These are phyloP conservation scores for Lycocorax pyrrhopterus DNA, from an alignment of 2,113 vertebrate genomes.

Conservation along the genomic window DNA sequence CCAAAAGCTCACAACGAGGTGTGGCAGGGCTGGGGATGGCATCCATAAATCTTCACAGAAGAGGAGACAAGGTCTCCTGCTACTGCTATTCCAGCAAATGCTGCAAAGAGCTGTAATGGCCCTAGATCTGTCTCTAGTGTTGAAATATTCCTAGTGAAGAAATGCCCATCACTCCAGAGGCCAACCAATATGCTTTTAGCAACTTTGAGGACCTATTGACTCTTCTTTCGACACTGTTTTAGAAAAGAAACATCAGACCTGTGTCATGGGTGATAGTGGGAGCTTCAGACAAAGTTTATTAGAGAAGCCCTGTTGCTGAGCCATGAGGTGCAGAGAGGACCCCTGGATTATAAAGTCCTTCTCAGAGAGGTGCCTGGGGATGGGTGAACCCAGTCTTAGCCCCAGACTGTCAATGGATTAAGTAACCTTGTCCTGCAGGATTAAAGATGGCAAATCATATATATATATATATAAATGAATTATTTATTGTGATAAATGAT, in stretches of 20 bases:
- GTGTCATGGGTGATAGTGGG: rapidly evolving
- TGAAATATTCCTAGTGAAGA: not conserved
- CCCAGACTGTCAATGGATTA: not conserved
- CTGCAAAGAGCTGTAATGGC: not conserved
- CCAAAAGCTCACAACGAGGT: not conserved
- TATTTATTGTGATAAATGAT: not conserved
- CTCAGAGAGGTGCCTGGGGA: not conserved
- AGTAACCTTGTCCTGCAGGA: not conserved
- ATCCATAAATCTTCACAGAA: not conserved
- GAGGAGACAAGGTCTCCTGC: not conserved
- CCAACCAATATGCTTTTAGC: not conserved
- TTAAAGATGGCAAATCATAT: not conserved
- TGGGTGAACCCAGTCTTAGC: too few species aligned
- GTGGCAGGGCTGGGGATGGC: not conserved
- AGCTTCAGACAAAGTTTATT: not conserved
- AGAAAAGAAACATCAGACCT: not conserved
- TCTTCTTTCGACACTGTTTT: not conserved
- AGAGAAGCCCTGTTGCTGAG: not conserved
- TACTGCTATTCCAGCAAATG: not conserved
- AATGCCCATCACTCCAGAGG: not conserved
- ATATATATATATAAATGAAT: not conserved
- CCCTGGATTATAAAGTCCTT: not conserved
- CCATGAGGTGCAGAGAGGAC: not conserved
- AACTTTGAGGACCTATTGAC: not conserved
- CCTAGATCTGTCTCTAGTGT: not conserved